Evolutionary conservation across 92 coral and sea anemone genomes (phyloP), one percentile per base, ranked within the genome.

Genomic region (Siderastrea radians): DNA sequence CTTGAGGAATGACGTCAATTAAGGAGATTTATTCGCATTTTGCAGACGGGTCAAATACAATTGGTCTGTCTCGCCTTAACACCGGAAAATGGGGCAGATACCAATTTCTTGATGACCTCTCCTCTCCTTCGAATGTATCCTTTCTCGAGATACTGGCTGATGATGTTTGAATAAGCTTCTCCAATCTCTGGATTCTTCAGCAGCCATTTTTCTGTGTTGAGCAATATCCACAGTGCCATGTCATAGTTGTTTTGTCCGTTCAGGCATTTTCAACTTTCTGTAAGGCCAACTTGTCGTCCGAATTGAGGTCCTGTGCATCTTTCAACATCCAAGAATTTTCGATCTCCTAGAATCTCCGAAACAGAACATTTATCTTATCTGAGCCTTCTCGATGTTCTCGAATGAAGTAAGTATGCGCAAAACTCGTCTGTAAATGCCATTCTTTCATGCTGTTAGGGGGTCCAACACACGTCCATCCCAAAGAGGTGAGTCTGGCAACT

Each of bases 1-100:
- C 92, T 88, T 83, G 90, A 55, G 60, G 74, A 15, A 93, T 90
- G 3, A 17, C 77, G 66, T 90, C 96, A 51, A 87, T 93, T 44
- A 93, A 68, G 50, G 94, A 91, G 50, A 83, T 43, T 58, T 84
- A 91, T 13, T 88, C 89, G 38, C 67, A 84, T 57, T 88, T 94
- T n/a, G 93, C 94, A 10, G 96, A 84, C 5, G 94, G 94, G 49
- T 91, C 94, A 70, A 94, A 91, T 43, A 93, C 94, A 11, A 91
- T 91, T 17, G 92, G 17, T 74, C 73, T 84, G 66, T 91, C 96
- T 17, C 88, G 91, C 5, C 90, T 68, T 6, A 88, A 26, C 5
- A 94, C 90, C 14, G 96, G 94, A 77, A 94, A 91, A 38, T 91
- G 94, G 17, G 96, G 90, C 59, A 93, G 74, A 57, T 87, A 90